These are phyloP conservation scores for Samia ricini DNA, from an alignment of 1,140 invertebrate species.

Conservation along the genomic window DNA sequence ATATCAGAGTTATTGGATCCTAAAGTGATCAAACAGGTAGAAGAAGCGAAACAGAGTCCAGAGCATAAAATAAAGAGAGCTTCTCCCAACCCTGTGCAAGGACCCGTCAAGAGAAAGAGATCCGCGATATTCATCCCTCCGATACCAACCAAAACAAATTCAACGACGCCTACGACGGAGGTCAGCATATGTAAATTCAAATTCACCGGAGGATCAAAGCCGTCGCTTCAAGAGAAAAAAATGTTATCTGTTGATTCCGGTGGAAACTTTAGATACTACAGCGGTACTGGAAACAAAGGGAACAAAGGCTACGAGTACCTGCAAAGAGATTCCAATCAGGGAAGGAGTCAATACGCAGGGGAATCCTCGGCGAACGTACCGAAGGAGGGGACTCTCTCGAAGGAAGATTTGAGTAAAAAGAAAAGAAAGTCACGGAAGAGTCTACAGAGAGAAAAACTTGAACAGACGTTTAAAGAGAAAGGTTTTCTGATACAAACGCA, in stretches of 20 bases:
- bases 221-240: slow-evolving; percentile 92
- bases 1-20: slow-evolving; percentile 71
- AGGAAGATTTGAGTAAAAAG: slow-evolving; percentile 76
- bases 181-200: slow-evolving; percentile 96
- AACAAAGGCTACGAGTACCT: slow-evolving; percentile 88
- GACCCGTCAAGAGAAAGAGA: slow-evolving; percentile 84
- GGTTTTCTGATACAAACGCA: slow-evolving; percentile 95
- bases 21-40: slow-evolving; percentile 58
- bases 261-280: slow-evolving; percentile 91
- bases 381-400: slow-evolving; percentile 21
- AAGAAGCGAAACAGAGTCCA: slow-evolving; percentile 43
- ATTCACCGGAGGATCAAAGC: slow-evolving; percentile 91
- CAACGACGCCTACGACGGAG: slow-evolving; percentile 86
- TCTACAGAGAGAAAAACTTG: slow-evolving; percentile 90
- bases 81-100: slow-evolving; percentile 46
- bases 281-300: slow-evolving; percentile 86
- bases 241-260: slow-evolving; percentile 92
- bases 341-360: slow-evolving; percentile 41
- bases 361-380: slow-evolving; percentile 26
- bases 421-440: slow-evolving; percentile 89
- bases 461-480: slow-evolving; percentile 95
- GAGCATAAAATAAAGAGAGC: slow-evolving; percentile 53
- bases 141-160: slow-evolving; percentile 83
- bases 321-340: slow-evolving; percentile 83
- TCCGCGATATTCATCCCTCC: slow-evolving; percentile 90